These are phyloP conservation scores for Phrynocephalus guinanensis DNA, from an alignment of 2,797 vertebrate species.

Conservation along the genomic window DNA sequence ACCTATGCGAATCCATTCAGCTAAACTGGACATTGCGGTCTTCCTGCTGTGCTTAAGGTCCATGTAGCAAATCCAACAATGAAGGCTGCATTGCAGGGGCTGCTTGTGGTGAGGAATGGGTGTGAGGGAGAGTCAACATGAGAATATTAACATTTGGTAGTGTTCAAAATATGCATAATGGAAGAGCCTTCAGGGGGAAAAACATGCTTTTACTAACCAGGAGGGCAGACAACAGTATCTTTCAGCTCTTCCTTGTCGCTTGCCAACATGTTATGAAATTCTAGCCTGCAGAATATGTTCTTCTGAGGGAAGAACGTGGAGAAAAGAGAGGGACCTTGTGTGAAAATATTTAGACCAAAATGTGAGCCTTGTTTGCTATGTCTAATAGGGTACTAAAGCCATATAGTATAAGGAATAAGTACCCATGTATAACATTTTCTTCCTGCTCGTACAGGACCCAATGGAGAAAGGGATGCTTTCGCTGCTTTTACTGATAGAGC, in stretches of 20 bases:
- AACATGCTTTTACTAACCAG: conserved; percentile 18
- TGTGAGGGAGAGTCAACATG: conserved; percentile 20
- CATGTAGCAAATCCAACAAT: neutral
- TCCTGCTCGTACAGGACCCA: neutral
- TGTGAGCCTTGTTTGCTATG: conserved; percentile 6
- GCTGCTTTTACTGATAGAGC: neutral
- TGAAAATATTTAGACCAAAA: conserved; percentile 39
- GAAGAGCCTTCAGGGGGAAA: conserved; percentile 9
- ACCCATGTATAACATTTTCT: neutral
- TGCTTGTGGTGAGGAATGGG: neutral
- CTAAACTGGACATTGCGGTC: conserved; percentile 4
- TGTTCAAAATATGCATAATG: conserved; percentile 13
- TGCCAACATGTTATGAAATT: conserved; percentile 33
- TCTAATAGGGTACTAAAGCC: neutral
- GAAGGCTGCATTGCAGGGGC: conserved; percentile 14
- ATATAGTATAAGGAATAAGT: neutral
- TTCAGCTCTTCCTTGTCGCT: conserved; percentile 27
- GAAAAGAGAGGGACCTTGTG: neutral
- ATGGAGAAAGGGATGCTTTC: neutral
- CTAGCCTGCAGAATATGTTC: conserved; percentile 22
- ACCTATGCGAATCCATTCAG: neutral
- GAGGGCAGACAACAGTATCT: neutral
- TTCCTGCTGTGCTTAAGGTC: conserved; percentile 19
- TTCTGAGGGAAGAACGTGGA: neutral
- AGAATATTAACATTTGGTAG: neutral